Conservation (phyloP, 1,140 invertebrate genomes). For the Chrysopa pallens region DNA sequence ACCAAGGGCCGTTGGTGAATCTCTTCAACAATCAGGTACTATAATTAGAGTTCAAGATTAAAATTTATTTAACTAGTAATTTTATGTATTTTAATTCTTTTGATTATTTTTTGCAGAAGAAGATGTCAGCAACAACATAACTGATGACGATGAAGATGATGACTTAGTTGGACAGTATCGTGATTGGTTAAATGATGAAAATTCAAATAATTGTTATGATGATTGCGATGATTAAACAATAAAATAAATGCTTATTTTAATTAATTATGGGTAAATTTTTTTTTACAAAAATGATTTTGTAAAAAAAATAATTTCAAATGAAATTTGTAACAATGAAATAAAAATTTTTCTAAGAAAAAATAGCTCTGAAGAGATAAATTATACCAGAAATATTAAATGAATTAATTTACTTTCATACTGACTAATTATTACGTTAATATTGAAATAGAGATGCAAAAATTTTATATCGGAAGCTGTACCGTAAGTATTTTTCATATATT, state of each 20-base stretch:
- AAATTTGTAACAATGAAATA: too few relatives aligned
- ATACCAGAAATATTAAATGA: too few relatives aligned
- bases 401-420: too few relatives aligned
- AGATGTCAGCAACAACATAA: conserved; percentile 2
- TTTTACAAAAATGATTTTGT: too few relatives aligned
- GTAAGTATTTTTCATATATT: too few relatives aligned
- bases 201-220: conserved; percentile 5
- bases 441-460: too few relatives aligned
- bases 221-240: conserved; percentile 7
- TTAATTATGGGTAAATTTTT: too few relatives aligned
- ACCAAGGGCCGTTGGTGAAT: conserved; percentile 6
- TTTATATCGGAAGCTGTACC: too few relatives aligned
- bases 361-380: too few relatives aligned
- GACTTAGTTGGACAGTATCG: conserved; percentile 4
- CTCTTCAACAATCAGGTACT: conserved; percentile 7
- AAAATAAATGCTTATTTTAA: not conserved
- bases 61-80: conserved; percentile 1
- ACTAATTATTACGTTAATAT: too few relatives aligned
- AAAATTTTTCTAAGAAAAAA: too few relatives aligned
- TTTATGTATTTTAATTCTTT: conserved; percentile 1
- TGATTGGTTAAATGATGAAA: conserved; percentile 7
- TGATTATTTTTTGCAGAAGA: conserved; percentile 8
- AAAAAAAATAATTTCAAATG: too few relatives aligned
- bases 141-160: conserved; percentile 6
- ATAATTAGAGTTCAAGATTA: conserved; percentile 3